Evolutionary conservation across 2,888 invertebrate genomes (phyloP), one percentile per base, ranked within the genome.

Genomic region (Embidobia sp.): DNA sequence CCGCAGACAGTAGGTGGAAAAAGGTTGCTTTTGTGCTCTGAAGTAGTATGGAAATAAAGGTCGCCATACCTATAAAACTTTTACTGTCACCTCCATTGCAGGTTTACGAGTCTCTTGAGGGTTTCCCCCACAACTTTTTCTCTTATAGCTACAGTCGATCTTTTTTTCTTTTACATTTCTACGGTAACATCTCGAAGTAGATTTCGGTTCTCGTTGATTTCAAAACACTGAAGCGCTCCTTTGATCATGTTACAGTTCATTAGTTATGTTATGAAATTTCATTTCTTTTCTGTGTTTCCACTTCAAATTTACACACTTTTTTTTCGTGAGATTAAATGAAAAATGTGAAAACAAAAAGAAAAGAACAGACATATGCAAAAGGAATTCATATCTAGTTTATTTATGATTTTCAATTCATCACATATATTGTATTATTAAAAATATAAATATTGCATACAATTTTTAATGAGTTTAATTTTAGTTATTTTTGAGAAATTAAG

Each of bases 41-140:
- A 69, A 81, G 79, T 82, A 83, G 81, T 83, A 87, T 87, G 87
- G 85, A 87, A 87, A 87, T 86, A 86, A 85, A 86, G 86, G 86
- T 83, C 81, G 77, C 63, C 67, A 66, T 66, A 46, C 61, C 67
- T 67, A 75, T 76, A 78, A 78, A 78, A 78, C 74, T 78, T 78
- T 78, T 78, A 78, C 66, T 78, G 78, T 78, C 78, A 75, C 75
- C 75, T 75, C 63, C 76, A 64, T 73, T 72, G 67, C 42, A 59
- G 82, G 77, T 84, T 84, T 83, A 84, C 82, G 80, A 78, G 81
- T 80, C 83, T 78, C 81, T 63, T 19, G 80, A 80, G 84, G 75
- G 67, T 74, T 67, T 48, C 63, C 46, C 31, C 75, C 27, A 7
- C 16, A 35, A 37, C 67, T 70, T 73, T 63, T 63, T 63, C 48